Evolutionary conservation across 2,888 invertebrate genomes (phyloP).

Genomic region (Xanthorhoe spadicearia): DNA sequence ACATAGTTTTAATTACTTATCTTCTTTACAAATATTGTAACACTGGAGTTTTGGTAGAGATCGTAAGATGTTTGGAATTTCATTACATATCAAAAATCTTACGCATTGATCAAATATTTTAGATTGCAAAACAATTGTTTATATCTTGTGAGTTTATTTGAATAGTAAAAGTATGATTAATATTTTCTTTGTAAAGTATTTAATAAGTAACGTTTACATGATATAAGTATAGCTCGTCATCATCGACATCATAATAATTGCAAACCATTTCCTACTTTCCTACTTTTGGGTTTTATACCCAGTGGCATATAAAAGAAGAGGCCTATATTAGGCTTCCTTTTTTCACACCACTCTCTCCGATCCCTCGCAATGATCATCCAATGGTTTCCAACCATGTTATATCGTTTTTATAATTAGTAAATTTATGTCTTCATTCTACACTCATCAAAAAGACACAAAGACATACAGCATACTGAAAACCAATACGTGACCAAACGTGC

Average conservation of each 20-base stretch:
- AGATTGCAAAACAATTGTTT: conserved; percentile 12
- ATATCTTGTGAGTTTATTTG: neutral
- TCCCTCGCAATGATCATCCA: too few species aligned
- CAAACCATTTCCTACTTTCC: too few species aligned
- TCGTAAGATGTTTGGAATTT: neutral
- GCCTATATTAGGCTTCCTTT: too few species aligned
- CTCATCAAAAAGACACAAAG: too few species aligned
- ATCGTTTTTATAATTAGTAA: too few species aligned
- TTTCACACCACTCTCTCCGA: too few species aligned
- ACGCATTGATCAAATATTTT: conserved; percentile 1
- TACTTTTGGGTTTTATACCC: too few species aligned
- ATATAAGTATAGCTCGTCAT: too few species aligned
- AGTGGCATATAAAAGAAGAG: too few species aligned
- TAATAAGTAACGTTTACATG: neutral
- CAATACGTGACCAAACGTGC: conserved; percentile 13
- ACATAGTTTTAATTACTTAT: neutral
- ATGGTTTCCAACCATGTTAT: too few species aligned
- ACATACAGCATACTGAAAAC: neutral
- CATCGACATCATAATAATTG: too few species aligned
- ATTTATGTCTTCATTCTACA: too few species aligned
- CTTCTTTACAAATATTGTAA: neutral
- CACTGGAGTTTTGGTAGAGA: neutral
- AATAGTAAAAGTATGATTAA: neutral
- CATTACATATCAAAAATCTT: neutral
- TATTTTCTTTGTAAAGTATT: neutral